Evolutionary conservation across 2,888 invertebrate species (phyloP), one percentile per base, ranked within the genome.

Genomic region (Thymelicus acteon): DNA sequence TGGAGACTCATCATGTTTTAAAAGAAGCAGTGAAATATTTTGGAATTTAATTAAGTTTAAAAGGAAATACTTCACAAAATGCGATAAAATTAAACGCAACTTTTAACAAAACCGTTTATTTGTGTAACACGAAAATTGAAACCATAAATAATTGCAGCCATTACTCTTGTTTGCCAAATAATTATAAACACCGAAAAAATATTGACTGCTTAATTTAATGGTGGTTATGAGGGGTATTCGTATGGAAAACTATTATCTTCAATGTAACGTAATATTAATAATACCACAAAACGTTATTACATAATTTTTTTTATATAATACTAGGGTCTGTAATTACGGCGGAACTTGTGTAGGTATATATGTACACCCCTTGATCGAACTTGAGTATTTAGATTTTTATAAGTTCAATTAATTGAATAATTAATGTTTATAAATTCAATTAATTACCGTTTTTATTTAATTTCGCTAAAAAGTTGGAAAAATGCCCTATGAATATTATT

Each of bases 161-260:
- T 67, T 67, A 67, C 19, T 60, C 67, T 31, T 67, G 60, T 49
- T 67, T 67, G 31, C 60, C 60, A 67, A 67, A 67, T 40, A 67
- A 67, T 60, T 60, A 67, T 60, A 66, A 60, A 60, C 48, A 49
- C 39, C 48, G 15, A 40, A 49, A 60, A 49, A 67, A 67, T 67
- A 67, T 60, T 67, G 67, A 60, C 48, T 66, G 66, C 37, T 66
- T 19, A 66, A 37, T 66, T 66, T 66, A 66, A 58, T 58, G 44
- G 15, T 12, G 40, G 37, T 58, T 58, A 58, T 58, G 44, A 10
- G 58, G 19, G 15, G 15, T 24, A 66, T 37, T 37, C 31, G 8
- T 24, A 47, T 44, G 24, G 66, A n/a, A 58, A 66, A 47, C 57
- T 44, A 13, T 47, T 57, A 58, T 6, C 7, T 37, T 57, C 57